phyloP scores from a whole-genome alignment of 2,113 vertebrate species.

The Morphnarchus princeps region DNA sequence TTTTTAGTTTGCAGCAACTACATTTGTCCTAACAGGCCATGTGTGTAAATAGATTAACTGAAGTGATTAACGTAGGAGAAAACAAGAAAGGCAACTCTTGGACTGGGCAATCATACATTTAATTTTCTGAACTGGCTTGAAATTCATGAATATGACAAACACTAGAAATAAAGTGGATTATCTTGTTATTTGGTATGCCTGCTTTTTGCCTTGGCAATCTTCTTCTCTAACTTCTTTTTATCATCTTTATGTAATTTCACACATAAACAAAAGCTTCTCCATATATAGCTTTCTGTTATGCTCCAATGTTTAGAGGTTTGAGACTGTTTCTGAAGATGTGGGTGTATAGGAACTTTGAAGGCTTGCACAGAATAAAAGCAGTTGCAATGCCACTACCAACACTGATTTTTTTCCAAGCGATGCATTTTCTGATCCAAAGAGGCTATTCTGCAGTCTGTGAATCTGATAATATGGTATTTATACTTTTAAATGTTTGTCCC shows the following conservation, averaged over 20 bases:
- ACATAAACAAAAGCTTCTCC: neutral
- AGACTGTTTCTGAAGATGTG: neutral
- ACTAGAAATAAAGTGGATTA: neutral
- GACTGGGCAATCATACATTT: neutral
- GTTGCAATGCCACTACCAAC: neutral
- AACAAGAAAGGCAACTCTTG: neutral
- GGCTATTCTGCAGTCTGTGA: neutral
- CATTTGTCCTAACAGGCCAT: rapidly evolving
- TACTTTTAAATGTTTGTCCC: neutral
- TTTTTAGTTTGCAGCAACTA: neutral
- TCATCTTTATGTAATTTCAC: neutral
- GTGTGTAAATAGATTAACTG: neutral
- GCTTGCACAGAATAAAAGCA: neutral
- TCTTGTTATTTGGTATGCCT: neutral
- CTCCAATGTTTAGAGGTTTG: neutral
- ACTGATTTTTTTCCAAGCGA: neutral
- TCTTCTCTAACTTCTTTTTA: neutral
- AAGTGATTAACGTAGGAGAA: neutral
- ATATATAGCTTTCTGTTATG: neutral
- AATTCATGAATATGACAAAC: neutral
- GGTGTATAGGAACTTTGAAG: neutral
- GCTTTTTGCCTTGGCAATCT: neutral
- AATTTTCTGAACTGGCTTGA: neutral
- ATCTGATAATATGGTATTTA: neutral
- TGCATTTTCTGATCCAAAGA: neutral